A percentile compares a stretch with the other conserved stretches of the same genome.
Evolutionary conservation across 2,113 vertebrate species (phyloP).

Genomic region (Dicaeum eximium): DNA sequence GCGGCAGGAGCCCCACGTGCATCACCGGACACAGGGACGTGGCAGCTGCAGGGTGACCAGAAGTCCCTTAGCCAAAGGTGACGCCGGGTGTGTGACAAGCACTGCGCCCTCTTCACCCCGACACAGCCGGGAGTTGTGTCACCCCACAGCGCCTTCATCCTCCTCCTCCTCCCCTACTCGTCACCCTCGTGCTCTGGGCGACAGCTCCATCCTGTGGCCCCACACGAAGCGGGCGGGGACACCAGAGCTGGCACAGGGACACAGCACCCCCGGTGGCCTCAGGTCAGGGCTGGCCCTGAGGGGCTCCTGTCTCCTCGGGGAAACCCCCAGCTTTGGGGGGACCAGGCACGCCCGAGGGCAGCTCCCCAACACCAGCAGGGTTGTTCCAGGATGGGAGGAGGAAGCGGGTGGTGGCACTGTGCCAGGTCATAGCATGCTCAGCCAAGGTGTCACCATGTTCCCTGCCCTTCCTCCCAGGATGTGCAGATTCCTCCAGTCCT

Average conservation of each 20-base stretch:
- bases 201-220: neutral
- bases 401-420: neutral
- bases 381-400: neutral
- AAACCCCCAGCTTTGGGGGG: neutral
- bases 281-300: neutral
- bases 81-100: neutral
- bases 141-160: fast-evolving
- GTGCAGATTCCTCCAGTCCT: neutral
- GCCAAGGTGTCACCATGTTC: neutral
- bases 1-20: fast-evolving
- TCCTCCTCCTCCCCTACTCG: fast-evolving
- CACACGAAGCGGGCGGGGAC: fast-evolving
- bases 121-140: neutral
- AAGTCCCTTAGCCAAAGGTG: neutral
- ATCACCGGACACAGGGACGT: fast-evolving
- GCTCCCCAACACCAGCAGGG: neutral
- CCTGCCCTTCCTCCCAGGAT: neutral
- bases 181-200: fast-evolving
- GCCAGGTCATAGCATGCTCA: neutral
- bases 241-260: neutral
- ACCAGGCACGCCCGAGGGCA: fast-evolving
- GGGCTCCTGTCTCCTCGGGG: fast-evolving
- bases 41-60: fast-evolving
- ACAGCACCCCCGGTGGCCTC: fast-evolving
- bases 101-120: fast-evolving